Percentiles rank a stretch among this genome's conserved stretches.
phyloP scores from a whole-genome alignment of 2,797 vertebrate genomes.

The Chiroxiphia lanceolata region DNA sequence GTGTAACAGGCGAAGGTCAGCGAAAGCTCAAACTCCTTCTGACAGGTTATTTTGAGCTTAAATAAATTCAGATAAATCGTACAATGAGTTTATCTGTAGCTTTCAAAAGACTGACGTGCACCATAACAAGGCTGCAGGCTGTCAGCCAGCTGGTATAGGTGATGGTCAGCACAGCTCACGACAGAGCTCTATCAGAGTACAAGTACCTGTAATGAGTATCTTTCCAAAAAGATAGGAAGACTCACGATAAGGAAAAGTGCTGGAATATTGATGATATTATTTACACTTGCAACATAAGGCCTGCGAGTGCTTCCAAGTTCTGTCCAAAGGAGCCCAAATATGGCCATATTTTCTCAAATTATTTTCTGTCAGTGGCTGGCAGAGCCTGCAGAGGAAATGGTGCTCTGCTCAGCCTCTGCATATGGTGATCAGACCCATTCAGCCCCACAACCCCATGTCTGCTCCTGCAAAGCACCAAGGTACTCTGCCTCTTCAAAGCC shows the following conservation, averaged over 20 bases:
- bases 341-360: background rate
- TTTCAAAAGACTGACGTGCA: background rate
- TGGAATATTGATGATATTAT: background rate
- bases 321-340: background rate
- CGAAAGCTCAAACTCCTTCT: slow-evolving; percentile 1
- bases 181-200: background rate
- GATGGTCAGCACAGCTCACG: background rate
- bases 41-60: slow-evolving; percentile 4
- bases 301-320: background rate
- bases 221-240: background rate
- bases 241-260: background rate
- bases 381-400: background rate
- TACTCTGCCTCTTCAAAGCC: background rate
- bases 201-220: background rate
- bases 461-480: background rate
- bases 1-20: slow-evolving; percentile 2
- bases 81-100: background rate
- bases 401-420: background rate
- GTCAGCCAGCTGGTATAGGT: background rate
- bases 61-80: slow-evolving; percentile 23
- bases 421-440: background rate
- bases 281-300: background rate
- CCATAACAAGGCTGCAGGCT: background rate
- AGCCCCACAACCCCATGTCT: background rate
- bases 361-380: background rate